Conservation (phyloP, 2,888 invertebrate genomes). For the Philereme vetulata region DNA sequence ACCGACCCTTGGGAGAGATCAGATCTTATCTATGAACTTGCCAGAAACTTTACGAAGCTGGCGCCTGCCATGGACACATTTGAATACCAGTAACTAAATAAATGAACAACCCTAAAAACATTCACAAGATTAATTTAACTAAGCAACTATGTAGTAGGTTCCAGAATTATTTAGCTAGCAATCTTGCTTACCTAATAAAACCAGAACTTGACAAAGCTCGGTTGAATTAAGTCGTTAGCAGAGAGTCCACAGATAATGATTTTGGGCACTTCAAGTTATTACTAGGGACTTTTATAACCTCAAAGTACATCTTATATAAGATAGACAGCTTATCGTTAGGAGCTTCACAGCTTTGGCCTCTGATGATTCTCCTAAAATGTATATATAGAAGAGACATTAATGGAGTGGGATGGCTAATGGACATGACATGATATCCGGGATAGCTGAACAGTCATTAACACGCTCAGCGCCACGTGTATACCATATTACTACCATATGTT, state of each 20-base stretch:
- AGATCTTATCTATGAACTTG: conserved; percentile 25
- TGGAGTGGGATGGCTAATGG: too few relatives aligned
- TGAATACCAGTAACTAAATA: not conserved
- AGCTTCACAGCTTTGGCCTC: not conserved
- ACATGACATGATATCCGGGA: too few relatives aligned
- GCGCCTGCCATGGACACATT: conserved; percentile 2
- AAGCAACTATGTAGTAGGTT: not conserved
- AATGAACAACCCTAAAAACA: not conserved
- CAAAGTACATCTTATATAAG: conserved; percentile 16
- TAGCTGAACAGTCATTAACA: too few relatives aligned
- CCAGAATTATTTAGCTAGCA: not conserved
- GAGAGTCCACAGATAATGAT: conserved; percentile 9
- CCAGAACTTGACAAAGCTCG: not conserved
- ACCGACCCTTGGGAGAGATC: conserved; percentile 25
- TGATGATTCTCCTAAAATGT: not conserved
- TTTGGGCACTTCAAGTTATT: conserved; percentile 5
- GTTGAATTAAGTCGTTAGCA: conserved; percentile 1
- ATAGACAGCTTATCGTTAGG: conserved; percentile 9
- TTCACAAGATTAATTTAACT: not conserved
- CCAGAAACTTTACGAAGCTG: conserved; percentile 10
- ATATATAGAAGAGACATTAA: not conserved
- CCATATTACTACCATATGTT: too few relatives aligned
- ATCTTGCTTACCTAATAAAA: conserved; percentile 4
- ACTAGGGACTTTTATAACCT: conserved; percentile 8
- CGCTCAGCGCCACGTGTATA: too few relatives aligned